phyloP scores from a whole-genome alignment of 2,888 invertebrate species.

The Rugalucina vietnamica region DNA sequence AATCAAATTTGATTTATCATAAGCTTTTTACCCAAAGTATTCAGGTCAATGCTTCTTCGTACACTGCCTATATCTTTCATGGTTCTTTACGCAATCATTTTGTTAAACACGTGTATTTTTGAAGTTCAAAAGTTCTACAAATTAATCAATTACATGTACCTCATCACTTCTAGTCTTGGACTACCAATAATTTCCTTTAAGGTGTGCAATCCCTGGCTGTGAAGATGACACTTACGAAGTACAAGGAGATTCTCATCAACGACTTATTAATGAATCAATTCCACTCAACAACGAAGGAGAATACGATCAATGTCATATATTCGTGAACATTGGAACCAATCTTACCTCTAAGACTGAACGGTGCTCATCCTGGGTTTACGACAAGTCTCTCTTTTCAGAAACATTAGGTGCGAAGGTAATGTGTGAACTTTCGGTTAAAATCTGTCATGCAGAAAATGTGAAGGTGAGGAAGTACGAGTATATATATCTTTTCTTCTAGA shows the following conservation, averaged over 20 bases:
- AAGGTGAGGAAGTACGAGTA: background rate
- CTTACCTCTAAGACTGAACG: background rate
- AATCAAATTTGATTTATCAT: too few relatives aligned
- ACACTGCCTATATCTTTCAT: too few relatives aligned
- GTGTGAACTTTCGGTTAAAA: background rate
- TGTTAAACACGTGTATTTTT: too few relatives aligned
- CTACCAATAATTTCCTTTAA: conserved; percentile 37
- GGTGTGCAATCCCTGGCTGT: conserved; percentile 69
- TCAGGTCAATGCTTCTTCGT: too few relatives aligned
- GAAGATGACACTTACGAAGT: conserved; percentile 71
- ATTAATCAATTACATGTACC: too few relatives aligned
- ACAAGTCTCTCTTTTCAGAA: conserved; percentile 30
- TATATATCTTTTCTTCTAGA: background rate
- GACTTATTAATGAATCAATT: conserved; percentile 63
- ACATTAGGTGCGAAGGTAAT: conserved; percentile 47
- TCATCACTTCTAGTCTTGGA: too few relatives aligned
- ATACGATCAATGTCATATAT: conserved; percentile 54
- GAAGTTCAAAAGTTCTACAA: too few relatives aligned
- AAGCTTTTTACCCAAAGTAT: too few relatives aligned
- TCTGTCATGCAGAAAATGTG: background rate
- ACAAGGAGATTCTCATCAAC: conserved; percentile 57
- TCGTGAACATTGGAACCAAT: background rate
- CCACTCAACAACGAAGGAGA: conserved; percentile 49
- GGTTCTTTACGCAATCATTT: too few relatives aligned
- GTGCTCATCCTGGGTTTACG: conserved; percentile 53